These are phyloP conservation scores for Choristoneura fumiferana DNA, from an alignment of 1,140 invertebrate species.

Conservation along the genomic window DNA sequence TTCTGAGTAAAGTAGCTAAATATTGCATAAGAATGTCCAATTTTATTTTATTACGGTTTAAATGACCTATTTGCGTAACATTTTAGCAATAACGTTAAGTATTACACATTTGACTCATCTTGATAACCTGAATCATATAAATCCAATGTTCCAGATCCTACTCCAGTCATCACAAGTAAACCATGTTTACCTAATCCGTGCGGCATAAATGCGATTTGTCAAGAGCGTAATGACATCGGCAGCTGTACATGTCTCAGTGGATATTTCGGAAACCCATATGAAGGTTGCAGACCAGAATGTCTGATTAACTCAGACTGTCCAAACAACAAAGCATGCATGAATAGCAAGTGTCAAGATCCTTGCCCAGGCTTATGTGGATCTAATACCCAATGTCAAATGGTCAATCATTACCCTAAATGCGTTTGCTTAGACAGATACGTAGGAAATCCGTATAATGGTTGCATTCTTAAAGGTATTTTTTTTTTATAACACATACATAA, in stretches of 20 bases:
- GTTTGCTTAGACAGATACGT: constrained; percentile 81
- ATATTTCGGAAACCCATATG: constrained; percentile 87
- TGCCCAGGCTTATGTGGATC: constrained; percentile 86
- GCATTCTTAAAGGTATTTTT: constrained; percentile 77
- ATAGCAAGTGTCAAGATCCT: constrained; percentile 87
- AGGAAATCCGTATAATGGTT: constrained; percentile 84
- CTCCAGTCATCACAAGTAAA: constrained; percentile 37
- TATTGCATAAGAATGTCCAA: no score
- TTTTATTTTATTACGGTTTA: no score
- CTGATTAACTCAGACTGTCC: constrained; percentile 85
- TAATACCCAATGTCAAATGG: constrained; percentile 86
- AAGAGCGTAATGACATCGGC: constrained; percentile 81
- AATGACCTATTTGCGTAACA: no score
- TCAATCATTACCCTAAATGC: constrained; percentile 87
- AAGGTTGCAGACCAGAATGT: constrained; percentile 87
- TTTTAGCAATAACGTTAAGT: no score
- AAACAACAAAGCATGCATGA: constrained; percentile 83
- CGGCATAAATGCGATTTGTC: constrained; percentile 86
- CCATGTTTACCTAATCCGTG: constrained; percentile 79
- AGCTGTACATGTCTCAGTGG: constrained; percentile 85
- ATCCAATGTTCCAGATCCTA: constrained; percentile 29
- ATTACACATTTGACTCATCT: no score
- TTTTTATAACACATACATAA: no score
- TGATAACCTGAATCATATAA: no score
- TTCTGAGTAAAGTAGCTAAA: no score